phyloP scores from a whole-genome alignment of 2,797 vertebrate genomes.

The Chiloscyllium punctatum region DNA sequence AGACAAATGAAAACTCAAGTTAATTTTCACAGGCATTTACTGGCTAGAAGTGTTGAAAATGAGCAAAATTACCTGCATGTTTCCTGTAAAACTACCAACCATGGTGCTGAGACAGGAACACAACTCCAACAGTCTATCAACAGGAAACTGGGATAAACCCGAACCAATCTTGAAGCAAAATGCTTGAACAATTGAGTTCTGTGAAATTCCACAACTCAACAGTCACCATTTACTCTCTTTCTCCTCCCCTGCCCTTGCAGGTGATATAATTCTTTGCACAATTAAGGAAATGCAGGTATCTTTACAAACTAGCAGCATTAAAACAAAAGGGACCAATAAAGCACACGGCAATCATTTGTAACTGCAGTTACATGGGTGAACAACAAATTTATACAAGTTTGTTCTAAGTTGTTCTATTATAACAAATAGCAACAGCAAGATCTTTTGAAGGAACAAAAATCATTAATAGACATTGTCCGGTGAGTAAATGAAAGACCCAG shows the following conservation, averaged over 20 bases:
- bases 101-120: background rate
- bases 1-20: background rate
- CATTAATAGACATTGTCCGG: no score
- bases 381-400: background rate
- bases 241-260: no score
- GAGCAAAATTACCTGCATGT: background rate
- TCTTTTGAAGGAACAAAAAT: background rate
- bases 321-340: background rate
- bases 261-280: background rate
- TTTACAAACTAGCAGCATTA: background rate
- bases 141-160: background rate
- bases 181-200: conserved; percentile 1
- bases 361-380: background rate
- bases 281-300: background rate
- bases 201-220: background rate
- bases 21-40: background rate
- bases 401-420: no score
- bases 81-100: background rate
- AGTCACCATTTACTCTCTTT: background rate
- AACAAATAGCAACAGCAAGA: background rate
- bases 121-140: background rate
- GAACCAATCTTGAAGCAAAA: background rate
- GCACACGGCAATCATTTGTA: background rate
- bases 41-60: background rate
- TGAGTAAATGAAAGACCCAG: no score